Percentiles rank a stretch among this genome's conserved stretches.
Evolutionary conservation across 64 coral and sea anemone species (phyloP).

Genomic region (Montipora cactus): DNA sequence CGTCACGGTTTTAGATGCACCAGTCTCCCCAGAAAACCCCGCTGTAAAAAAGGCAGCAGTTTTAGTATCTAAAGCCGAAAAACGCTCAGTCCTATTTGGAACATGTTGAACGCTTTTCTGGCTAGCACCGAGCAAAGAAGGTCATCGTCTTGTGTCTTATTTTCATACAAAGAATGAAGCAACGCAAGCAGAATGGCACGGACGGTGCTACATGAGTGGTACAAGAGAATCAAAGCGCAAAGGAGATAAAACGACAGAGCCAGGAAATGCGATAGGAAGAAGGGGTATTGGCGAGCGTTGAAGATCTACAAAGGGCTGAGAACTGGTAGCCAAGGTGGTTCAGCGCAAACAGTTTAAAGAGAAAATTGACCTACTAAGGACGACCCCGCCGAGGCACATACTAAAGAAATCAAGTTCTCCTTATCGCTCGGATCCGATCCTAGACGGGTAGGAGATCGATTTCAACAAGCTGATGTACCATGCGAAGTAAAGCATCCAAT

Average conservation of each 20-base stretch:
- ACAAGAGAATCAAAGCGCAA: background rate
- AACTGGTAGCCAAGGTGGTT: background rate
- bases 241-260: background rate
- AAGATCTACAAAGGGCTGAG: constrained; percentile 8
- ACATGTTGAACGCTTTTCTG: constrained; percentile 10
- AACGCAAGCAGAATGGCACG: background rate
- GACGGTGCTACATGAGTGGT: too few relatives aligned
- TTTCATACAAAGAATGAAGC: background rate
- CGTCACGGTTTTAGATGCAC: background rate
- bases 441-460: background rate
- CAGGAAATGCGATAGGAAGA: background rate
- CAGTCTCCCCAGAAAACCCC: constrained; percentile 6
- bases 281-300: background rate
- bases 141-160: background rate
- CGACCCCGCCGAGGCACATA: background rate
- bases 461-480: background rate
- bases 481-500: background rate
- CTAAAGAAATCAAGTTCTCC: too few relatives aligned
- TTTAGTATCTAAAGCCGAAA: background rate
- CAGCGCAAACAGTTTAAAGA: background rate
- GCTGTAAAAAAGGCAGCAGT: background rate
- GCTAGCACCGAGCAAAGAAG: constrained; percentile 30
- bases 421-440: background rate
- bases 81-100: background rate
- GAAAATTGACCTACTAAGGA: background rate